Evolutionary conservation across 2,797 vertebrate genomes (phyloP).

Genomic region (Enteromius radiatus): DNA sequence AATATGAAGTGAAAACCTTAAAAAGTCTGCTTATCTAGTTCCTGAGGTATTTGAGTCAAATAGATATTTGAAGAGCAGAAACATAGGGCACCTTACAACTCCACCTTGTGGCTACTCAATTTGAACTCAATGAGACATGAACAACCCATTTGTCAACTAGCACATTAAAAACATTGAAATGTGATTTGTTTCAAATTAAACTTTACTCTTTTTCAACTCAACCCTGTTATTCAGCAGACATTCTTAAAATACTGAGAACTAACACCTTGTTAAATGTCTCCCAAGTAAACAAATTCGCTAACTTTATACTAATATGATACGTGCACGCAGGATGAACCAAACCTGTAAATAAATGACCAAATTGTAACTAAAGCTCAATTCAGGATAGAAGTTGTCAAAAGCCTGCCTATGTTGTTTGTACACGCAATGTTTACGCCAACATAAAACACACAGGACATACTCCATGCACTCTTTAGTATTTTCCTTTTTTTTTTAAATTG

Average conservation of each 20-base stretch:
- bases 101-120: constrained; percentile 69
- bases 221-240: neutral
- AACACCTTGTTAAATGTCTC: neutral
- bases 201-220: neutral
- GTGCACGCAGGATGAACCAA: neutral
- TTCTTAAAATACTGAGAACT: neutral
- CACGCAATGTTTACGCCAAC: neutral
- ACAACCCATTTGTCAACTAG: constrained; percentile 2
- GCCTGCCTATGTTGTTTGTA: neutral
- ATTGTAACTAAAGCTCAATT: neutral
- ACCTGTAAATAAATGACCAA: neutral
- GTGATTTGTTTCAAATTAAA: neutral
- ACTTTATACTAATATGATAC: neutral
- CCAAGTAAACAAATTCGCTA: neutral
- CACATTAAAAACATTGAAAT: neutral
- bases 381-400: neutral
- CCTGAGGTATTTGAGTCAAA: neutral
- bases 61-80: neutral
- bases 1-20: neutral
- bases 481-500: neutral
- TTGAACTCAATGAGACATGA: neutral
- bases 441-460: neutral
- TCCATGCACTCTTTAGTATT: neutral
- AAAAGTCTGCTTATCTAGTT: neutral
- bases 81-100: constrained; percentile 48